Conservation (phyloP, 2,113 vertebrate species). For the Pomatorhinus ruficollis region DNA sequence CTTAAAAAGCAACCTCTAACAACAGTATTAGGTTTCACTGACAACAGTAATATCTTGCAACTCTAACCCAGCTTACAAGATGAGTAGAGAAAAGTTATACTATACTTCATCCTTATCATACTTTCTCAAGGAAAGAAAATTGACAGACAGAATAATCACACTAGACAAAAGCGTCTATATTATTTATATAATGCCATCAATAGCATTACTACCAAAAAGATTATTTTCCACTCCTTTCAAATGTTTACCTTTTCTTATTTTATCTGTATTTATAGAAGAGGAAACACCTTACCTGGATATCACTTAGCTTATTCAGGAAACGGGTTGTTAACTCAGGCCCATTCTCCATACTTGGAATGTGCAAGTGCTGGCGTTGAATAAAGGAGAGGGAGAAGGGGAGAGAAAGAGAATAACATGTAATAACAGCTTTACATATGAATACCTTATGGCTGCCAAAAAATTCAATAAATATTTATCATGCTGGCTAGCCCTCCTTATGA, state of each 20-base stretch:
- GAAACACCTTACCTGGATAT: slow-evolving; percentile 79
- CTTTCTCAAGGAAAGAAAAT: background rate
- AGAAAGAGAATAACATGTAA: background rate
- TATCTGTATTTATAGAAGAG: background rate
- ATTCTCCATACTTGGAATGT: slow-evolving; percentile 81
- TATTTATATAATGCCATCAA: background rate
- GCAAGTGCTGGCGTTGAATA: slow-evolving; percentile 70
- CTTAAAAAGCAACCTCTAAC: background rate
- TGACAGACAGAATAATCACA: background rate
- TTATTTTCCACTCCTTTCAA: background rate
- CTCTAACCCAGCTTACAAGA: background rate
- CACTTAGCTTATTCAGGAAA: slow-evolving; percentile 77
- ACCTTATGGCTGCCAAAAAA: background rate
- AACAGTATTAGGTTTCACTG: background rate
- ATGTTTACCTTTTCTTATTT: background rate
- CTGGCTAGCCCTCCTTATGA: background rate
- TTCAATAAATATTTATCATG: background rate
- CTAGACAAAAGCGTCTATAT: background rate
- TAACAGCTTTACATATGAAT: background rate
- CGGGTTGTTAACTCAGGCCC: slow-evolving; percentile 76
- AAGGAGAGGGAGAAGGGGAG: background rate
- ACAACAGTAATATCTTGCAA: background rate
- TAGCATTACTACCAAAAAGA: background rate
- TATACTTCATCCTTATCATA: background rate
- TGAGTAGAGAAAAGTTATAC: background rate